These are phyloP conservation scores for Dendrocincla tyrannina DNA, from an alignment of 2,797 vertebrate genomes.

Conservation along the genomic window DNA sequence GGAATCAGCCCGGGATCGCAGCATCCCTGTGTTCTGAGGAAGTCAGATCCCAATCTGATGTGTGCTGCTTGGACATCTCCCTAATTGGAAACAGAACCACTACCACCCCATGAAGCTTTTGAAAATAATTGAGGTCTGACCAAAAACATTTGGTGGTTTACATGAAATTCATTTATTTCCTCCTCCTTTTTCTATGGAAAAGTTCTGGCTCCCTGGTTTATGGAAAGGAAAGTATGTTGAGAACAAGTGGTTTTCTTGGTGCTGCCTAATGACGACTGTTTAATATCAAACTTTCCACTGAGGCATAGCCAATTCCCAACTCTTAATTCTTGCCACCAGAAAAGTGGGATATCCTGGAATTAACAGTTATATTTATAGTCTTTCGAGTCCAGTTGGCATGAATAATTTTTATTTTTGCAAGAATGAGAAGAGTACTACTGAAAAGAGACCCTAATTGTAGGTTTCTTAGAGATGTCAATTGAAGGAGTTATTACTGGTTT, in stretches of 20 bases:
- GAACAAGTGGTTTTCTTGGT: neutral
- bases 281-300: constrained; percentile 10
- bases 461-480: neutral
- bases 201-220: neutral
- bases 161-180: constrained; percentile 5
- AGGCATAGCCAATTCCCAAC: neutral
- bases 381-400: neutral
- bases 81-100: constrained; percentile 44
- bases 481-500: constrained; percentile 8
- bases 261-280: neutral
- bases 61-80: neutral
- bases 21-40: neutral
- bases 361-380: neutral
- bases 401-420: constrained; percentile 8
- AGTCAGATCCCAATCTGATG: neutral
- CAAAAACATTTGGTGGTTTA: constrained; percentile 18
- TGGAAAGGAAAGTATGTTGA: neutral
- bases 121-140: constrained; percentile 47
- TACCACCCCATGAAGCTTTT: neutral
- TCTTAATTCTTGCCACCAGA: neutral
- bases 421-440: neutral
- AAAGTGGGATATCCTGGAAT: neutral
- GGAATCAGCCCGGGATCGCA: neutral
- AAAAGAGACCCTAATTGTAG: constrained; percentile 6
- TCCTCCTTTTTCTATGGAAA: constrained; percentile 23